phyloP scores from a whole-genome alignment of 1,140 invertebrate genomes.

The Drosophila sulfurigaster region DNA sequence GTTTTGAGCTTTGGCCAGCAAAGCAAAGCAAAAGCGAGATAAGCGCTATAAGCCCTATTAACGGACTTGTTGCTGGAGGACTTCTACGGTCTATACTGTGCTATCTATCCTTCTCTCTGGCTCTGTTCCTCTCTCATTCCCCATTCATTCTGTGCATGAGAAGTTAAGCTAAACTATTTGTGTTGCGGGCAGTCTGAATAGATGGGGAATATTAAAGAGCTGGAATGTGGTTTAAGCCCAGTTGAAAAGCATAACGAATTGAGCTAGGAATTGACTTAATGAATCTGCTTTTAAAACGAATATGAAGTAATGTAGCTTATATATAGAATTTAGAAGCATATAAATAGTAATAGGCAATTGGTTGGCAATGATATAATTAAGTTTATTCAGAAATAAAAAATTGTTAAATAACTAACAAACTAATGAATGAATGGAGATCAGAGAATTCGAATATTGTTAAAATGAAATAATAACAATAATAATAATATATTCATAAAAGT shows the following conservation, averaged over 20 bases:
- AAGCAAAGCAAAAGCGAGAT: conserved; percentile 58
- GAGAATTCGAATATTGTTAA: too few relatives aligned
- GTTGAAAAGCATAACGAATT: background rate
- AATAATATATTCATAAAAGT: too few relatives aligned
- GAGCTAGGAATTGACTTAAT: background rate
- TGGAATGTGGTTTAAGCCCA: background rate
- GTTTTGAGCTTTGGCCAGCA: conserved; percentile 36
- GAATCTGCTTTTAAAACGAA: background rate
- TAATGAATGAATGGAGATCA: too few relatives aligned
- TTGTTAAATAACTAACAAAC: too few relatives aligned
- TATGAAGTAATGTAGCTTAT: too few relatives aligned
- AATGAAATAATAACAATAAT: too few relatives aligned
- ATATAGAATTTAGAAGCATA: too few relatives aligned
- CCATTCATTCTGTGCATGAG: conserved; percentile 3
- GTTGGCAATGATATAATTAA: too few relatives aligned
- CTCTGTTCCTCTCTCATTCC: background rate
- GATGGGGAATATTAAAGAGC: conserved; percentile 25
- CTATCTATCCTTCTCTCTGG: background rate
- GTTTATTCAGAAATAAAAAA: too few relatives aligned
- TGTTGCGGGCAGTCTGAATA: background rate
- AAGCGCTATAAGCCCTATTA: conserved; percentile 78
- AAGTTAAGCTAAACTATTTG: conserved; percentile 41
- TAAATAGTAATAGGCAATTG: too few relatives aligned
- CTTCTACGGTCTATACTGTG: background rate
- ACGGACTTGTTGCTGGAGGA: conserved; percentile 42